Base-by-base conservation (phyloP, 2,888 invertebrate genomes). In the Tuta absoluta region DNA sequence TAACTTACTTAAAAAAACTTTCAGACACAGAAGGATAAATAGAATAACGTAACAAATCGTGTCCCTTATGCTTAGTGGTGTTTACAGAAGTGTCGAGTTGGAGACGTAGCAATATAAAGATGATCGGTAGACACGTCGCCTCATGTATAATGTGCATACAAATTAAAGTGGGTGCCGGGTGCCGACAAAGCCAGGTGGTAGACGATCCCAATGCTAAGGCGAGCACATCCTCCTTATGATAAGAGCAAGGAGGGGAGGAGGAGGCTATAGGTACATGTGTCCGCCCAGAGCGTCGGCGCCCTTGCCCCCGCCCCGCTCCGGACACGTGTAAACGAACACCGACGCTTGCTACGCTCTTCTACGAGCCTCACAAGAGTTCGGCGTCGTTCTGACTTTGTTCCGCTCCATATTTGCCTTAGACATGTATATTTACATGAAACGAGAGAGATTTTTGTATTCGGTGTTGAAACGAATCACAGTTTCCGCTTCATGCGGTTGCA, bases 81-180 rank as follows among this genome's bases (percentile, higher is more conserved):
- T 82, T 82, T 80, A 80, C 81, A 78, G 72, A 72, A 75, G 74
- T 74, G 73, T 72, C 69, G 67, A 68, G 69, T 68, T 75, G 75
- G 73, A 78, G 81, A 77, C 76, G 79, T 75, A 75, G 79, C 81
- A 82, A 85, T 85, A 85, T 85, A 86, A 86, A 86, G 82, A 86
- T 87, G 85, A 87, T 88, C 82, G 83, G 80, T 75, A 78, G 83
- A 85, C 86, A 84, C 77, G 80, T 81, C 72, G 77, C 73, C 86
- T 89, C 87, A 89, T 90, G 86, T 87, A 84, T 88, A 85, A 89
- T 89, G 89, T 89, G 86, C 89, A 90, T 89, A 87, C 84, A 84
- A 87, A 87, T 86, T 81, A 76, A 78, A 79, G 81, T 76, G 79
- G 79, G 80, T 72, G 79, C 76, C 66, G 74, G 33, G 33, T 33